phyloP scores from a whole-genome alignment of 2,888 invertebrate species.

The Pedicia rivosa region DNA sequence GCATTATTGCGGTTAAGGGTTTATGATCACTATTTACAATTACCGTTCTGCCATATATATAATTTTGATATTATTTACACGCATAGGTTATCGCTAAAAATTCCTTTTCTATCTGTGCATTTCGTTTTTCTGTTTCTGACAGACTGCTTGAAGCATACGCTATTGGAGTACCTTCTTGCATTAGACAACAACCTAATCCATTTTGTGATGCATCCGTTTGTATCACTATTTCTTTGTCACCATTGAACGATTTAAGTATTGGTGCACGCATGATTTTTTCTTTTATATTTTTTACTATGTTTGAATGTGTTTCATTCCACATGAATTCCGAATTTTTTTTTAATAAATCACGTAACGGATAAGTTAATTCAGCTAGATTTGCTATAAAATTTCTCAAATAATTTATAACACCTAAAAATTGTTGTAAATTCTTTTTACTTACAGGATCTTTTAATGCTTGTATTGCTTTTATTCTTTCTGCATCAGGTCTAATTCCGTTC shows the following conservation, averaged over 20 bases:
- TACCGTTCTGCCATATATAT: slow-evolving; percentile 7
- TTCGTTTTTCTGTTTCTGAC: background rate
- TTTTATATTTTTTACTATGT: too few species aligned
- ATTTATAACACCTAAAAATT: too few species aligned
- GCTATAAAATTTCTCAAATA: too few species aligned
- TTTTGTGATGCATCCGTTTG: background rate
- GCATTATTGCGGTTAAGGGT: slow-evolving; percentile 18
- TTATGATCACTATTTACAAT: slow-evolving; percentile 12
- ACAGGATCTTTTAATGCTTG: too few species aligned
- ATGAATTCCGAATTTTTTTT: too few species aligned
- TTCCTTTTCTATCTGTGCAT: background rate
- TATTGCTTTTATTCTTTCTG: too few species aligned
- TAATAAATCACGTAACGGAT: too few species aligned
- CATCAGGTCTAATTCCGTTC: slow-evolving; percentile 7
- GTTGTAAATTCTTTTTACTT: too few species aligned
- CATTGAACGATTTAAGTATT: too few species aligned
- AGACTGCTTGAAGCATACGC: background rate
- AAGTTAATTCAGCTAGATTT: too few species aligned
- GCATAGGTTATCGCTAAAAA: background rate
- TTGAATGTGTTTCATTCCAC: too few species aligned
- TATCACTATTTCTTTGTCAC: background rate
- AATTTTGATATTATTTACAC: background rate
- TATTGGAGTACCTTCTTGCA: background rate
- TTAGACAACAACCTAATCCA: background rate
- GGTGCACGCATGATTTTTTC: too few species aligned